Conservation (phyloP, 2,113 vertebrate genomes). For the Collichthys lucidus region DNA sequence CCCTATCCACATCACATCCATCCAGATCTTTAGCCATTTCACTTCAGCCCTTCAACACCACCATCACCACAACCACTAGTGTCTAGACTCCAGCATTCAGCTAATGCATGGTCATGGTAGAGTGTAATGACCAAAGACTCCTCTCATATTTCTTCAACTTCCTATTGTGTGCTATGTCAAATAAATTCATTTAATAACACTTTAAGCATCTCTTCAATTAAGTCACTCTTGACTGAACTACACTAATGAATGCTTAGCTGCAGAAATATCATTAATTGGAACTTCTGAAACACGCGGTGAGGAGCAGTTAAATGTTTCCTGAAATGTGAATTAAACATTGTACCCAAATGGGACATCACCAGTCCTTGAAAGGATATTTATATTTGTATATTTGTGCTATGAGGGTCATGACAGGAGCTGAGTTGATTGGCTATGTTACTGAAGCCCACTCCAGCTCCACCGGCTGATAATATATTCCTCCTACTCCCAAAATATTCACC, state of each 20-base stretch:
- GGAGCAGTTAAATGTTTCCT: not conserved
- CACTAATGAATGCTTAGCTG: not conserved
- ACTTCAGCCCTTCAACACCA: no score
- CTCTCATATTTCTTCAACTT: not conserved
- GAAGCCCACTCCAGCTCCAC: not conserved
- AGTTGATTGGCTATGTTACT: conserved; percentile 11
- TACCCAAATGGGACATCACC: not conserved
- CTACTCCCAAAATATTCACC: not conserved
- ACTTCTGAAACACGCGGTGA: not conserved
- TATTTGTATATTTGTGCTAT: conserved; percentile 13
- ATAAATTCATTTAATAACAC: not conserved
- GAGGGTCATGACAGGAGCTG: conserved; percentile 17
- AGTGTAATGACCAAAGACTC: no score
- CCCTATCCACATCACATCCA: not conserved
- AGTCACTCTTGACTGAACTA: not conserved
- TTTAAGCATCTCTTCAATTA: not conserved
- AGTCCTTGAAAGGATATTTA: not conserved
- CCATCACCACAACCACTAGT: not conserved
- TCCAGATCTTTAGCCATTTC: not conserved
- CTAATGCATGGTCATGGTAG: not conserved
- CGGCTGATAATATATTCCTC: conserved; percentile 39
- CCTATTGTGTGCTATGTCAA: not conserved
- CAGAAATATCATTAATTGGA: not conserved
- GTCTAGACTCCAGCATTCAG: not conserved
- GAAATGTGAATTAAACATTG: not conserved